Conservation (phyloP, 2,113 vertebrate genomes). For the Microcebus jonahi region DNA sequence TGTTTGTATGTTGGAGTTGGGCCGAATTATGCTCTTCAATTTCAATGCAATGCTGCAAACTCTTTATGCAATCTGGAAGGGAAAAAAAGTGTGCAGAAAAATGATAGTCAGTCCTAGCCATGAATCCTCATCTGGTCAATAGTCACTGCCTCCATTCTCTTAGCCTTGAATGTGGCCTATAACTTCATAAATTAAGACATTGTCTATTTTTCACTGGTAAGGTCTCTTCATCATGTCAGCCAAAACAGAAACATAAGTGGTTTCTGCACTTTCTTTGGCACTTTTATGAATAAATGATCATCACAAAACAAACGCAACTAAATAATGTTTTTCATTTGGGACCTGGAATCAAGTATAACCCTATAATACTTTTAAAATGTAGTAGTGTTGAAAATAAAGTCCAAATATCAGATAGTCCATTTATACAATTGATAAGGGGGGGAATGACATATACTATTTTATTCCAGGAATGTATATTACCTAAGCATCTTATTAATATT, state of each 20-base stretch:
- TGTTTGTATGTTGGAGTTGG: not conserved
- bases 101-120: conserved; percentile 68
- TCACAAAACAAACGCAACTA: not conserved
- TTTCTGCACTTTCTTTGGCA: conserved; percentile 64
- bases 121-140: conserved; percentile 79
- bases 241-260: conserved; percentile 59
- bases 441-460: not conserved
- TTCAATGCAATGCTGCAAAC: conserved; percentile 73
- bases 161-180: conserved; percentile 71
- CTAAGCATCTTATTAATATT: conserved; percentile 62
- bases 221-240: not conserved
- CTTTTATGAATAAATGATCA: conserved; percentile 21
- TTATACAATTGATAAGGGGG: not conserved
- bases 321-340: not conserved
- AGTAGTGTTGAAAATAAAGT: not conserved
- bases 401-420: not conserved
- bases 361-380: not conserved
- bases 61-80: conserved; percentile 61
- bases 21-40: conserved; percentile 52
- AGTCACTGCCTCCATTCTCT: conserved; percentile 71
- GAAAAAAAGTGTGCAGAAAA: conserved; percentile 70
- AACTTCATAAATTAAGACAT: conserved; percentile 73
- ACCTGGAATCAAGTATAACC: not conserved
- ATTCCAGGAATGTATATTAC: conserved; percentile 48
- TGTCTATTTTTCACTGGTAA: conserved; percentile 76